These are phyloP conservation scores for Hermaeophaga mercurialis DNA, from an alignment of 2,888 invertebrate genomes.

Conservation along the genomic window DNA sequence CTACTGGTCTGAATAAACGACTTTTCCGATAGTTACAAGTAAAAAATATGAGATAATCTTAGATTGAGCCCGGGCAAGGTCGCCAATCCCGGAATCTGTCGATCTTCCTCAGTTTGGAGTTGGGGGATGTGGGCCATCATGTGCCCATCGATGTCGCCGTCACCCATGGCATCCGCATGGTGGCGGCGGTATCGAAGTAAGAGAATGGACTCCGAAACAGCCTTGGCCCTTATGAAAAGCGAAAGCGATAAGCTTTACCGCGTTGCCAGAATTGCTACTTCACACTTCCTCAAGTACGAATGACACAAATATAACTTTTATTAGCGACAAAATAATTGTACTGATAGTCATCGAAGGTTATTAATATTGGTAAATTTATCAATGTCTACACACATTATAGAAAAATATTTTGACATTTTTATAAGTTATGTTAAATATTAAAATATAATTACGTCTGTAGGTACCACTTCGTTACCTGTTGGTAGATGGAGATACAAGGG, in stretches of 20 bases:
- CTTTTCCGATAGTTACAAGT: background rate
- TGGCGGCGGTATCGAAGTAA: slow-evolving; percentile 37
- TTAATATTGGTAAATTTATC: too few species aligned
- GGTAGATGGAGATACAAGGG: too few species aligned
- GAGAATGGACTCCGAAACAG: slow-evolving; percentile 36
- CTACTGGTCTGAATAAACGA: too few species aligned
- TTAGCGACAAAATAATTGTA: too few species aligned
- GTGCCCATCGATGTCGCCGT: slow-evolving; percentile 38
- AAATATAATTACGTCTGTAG: too few species aligned
- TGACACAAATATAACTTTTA: too few species aligned
- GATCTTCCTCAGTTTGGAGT: background rate
- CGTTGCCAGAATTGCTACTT: slow-evolving; percentile 5
- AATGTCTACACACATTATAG: too few species aligned
- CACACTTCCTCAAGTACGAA: too few species aligned
- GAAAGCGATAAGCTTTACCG: slow-evolving; percentile 9
- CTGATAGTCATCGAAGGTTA: too few species aligned
- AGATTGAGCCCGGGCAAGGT: slow-evolving; percentile 2
- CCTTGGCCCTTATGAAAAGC: slow-evolving; percentile 45
- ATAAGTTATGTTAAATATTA: too few species aligned
- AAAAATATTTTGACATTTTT: too few species aligned
- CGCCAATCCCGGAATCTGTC: slow-evolving; percentile 5
- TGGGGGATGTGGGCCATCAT: slow-evolving; percentile 24
- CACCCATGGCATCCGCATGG: background rate
- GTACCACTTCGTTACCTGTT: too few species aligned
- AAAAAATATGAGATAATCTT: background rate